Evolutionary conservation across 2,113 vertebrate genomes (phyloP).

Genomic region (Clarias magur): DNA sequence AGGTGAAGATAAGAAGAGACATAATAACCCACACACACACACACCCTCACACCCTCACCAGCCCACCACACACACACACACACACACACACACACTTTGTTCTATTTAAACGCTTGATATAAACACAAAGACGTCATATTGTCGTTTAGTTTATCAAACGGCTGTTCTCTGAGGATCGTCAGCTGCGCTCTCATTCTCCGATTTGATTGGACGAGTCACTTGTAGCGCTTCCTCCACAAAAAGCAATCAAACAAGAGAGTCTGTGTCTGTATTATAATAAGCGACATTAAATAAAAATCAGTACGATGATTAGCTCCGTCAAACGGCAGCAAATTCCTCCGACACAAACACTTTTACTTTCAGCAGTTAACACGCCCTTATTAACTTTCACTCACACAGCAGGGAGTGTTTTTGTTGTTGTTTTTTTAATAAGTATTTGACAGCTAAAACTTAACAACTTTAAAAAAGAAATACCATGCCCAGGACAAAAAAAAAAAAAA

Average conservation of each 20-base stretch:
- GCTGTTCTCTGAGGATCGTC: neutral
- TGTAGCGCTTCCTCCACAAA: neutral
- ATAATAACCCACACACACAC: neutral
- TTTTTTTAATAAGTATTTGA: neutral
- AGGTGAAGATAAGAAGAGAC: slow-evolving; percentile 16
- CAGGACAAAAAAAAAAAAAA: no score
- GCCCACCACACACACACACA: neutral
- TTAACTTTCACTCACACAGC: neutral
- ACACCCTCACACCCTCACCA: neutral
- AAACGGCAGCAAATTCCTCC: neutral
- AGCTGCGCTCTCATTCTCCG: neutral
- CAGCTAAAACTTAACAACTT: neutral
- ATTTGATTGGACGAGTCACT: neutral
- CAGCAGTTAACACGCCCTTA: neutral
- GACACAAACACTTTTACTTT: neutral
- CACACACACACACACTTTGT: neutral
- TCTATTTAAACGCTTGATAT: neutral
- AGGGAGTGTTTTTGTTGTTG: neutral
- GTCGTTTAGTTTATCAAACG: neutral
- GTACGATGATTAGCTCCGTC: no score
- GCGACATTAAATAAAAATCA: neutral
- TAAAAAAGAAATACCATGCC: no score
- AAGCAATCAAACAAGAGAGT: no score
- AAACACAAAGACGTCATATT: neutral
- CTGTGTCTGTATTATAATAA: neutral